Base-by-base conservation (phyloP, 1,140 invertebrate genomes). In the Drosophila arizonae region DNA sequence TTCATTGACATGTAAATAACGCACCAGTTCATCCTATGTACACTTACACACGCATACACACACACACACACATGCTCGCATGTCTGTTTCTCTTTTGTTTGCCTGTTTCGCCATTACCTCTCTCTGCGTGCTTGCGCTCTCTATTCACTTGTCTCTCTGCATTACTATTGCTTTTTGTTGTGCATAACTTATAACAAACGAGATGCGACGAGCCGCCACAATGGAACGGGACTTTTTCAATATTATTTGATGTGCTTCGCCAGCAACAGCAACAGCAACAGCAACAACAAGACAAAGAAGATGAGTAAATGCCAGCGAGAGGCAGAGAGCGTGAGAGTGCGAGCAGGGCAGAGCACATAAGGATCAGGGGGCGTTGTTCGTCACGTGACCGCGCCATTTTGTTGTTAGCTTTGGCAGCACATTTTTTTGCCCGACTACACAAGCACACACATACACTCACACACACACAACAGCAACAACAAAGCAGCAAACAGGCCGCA, bases 1-100 rank as follows among this genome's bases (percentile, higher is more conserved):
- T 68, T 50, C 81, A 86, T 73, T 86, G 82, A 79, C 69, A 82
- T 87, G 81, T 87, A 82, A 86, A 86, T 81, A 87, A 71, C 76
- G 60, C 66, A 61, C 58, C 74, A 73, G 45, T 72, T 67, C 70
- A 77, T 77, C 54, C 36, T 39, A 11, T 39, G 36, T 81, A 65
- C 61, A 68, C 28, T 30, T 15, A 24, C 17, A 39, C 17, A 55
- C 10, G 2, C 36, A 39, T 3, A 39, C 36, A 39, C 36, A 39
- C 11, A 10, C 36, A 13, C 36, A 13, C 36, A 33, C 33, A 33
- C 2, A 33, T 33, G 28, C 28, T 30, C 6, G 8, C 9, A 45
- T 30, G 28, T 30, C 2, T 58, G 36, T 28, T 17, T 43, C n/a
- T 39, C 11, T 9, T 39, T 41, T 17, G 13, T 43, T 63, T 10